These are phyloP conservation scores for Drosophila ohnishii DNA, from an alignment of 1,140 invertebrate genomes.

Conservation along the genomic window DNA sequence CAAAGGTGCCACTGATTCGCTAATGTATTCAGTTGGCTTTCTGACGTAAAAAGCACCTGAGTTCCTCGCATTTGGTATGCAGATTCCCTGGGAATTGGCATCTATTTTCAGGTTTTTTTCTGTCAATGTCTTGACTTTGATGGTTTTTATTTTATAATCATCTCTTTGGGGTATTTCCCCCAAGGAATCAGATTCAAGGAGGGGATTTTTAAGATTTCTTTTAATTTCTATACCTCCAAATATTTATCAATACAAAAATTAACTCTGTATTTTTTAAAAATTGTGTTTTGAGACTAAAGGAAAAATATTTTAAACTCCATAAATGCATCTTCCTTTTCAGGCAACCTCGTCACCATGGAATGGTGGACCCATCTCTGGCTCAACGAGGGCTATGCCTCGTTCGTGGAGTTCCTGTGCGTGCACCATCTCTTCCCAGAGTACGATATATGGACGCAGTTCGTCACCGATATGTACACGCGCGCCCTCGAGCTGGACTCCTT, in stretches of 20 bases:
- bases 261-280: no score
- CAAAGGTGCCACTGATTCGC: background rate
- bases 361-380: slow-evolving; percentile 94
- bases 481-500: slow-evolving; percentile 95
- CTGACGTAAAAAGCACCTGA: slow-evolving; percentile 21
- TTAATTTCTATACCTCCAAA: no score
- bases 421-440: slow-evolving; percentile 95
- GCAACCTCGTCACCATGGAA: slow-evolving; percentile 94
- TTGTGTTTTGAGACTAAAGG: no score
- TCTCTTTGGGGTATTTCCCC: background rate
- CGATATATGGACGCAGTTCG: slow-evolving; percentile 97
- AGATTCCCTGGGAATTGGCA: slow-evolving; percentile 1
- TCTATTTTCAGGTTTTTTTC: background rate
- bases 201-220: no score
- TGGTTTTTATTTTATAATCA: background rate
- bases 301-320: background rate
- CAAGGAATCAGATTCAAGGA: background rate
- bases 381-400: slow-evolving; percentile 96
- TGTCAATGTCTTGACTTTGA: slow-evolving; percentile 18
- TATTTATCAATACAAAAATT: no score
- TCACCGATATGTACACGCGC: slow-evolving; percentile 91
- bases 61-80: slow-evolving; percentile 16
- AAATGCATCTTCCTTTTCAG: slow-evolving; percentile 17
- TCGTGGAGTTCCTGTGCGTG: slow-evolving; percentile 94
- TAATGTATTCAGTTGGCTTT: background rate